Conservation (phyloP, 2,797 vertebrate genomes). For the Lophotriccus pileatus region DNA sequence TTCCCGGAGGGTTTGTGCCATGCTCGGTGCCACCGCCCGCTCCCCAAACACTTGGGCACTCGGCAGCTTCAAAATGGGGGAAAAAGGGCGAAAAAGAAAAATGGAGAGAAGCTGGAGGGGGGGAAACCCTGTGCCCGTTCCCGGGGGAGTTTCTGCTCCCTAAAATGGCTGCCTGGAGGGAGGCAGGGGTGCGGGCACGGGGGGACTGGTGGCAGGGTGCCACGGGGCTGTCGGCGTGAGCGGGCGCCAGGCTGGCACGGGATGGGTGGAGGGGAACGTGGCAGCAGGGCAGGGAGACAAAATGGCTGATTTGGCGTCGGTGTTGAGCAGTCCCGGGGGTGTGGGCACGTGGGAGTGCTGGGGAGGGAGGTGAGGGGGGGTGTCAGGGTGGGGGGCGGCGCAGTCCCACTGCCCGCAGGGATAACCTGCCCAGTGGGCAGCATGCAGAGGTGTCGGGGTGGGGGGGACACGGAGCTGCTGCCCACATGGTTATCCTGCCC, state of each 20-base stretch:
- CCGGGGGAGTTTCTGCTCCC: constrained; percentile 22
- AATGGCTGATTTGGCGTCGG: constrained; percentile 31
- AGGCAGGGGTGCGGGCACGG: neutral
- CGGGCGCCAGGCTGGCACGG: neutral
- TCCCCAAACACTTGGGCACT: fast-evolving
- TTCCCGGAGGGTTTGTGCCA: neutral
- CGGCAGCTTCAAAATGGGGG: neutral
- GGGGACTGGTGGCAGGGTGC: neutral
- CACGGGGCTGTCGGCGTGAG: neutral
- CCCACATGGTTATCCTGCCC: neutral
- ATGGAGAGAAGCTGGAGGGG: neutral
- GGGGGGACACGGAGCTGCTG: fast-evolving
- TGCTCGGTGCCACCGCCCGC: fast-evolving
- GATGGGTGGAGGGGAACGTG: neutral
- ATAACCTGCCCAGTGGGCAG: neutral
- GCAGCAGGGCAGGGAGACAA: constrained; percentile 42
- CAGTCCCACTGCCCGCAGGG: neutral
- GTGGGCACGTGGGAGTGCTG: neutral
- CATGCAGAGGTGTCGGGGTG: neutral
- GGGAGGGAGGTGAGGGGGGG: neutral
- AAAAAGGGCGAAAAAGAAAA: neutral
- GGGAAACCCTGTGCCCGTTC: neutral
- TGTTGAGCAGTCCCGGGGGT: fast-evolving
- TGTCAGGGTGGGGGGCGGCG: neutral
- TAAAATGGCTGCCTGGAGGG: constrained; percentile 77